phyloP scores from a whole-genome alignment of 2,888 invertebrate species.

The Lutraria lutraria region DNA sequence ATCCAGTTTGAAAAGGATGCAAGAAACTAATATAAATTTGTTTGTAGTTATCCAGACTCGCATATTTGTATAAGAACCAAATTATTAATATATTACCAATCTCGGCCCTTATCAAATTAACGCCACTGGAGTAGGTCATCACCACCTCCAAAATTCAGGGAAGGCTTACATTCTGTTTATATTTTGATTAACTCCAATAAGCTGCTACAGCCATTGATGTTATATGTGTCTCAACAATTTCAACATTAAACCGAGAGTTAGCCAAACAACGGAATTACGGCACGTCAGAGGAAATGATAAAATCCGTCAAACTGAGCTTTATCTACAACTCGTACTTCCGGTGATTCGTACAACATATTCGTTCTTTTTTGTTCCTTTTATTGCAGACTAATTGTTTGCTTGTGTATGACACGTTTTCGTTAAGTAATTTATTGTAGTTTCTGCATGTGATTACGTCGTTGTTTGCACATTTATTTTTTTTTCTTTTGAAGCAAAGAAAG shows the following conservation, averaged over 20 bases:
- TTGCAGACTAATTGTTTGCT: not conserved
- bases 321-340: not conserved
- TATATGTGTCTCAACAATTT: not conserved
- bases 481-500: not conserved
- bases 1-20: too few species aligned
- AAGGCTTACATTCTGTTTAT: not conserved
- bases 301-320: not conserved
- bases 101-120: too few species aligned
- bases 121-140: too few species aligned
- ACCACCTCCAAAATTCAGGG: too few species aligned
- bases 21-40: too few species aligned
- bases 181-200: not conserved
- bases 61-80: too few species aligned
- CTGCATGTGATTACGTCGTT: not conserved
- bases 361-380: not conserved
- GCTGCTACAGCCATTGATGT: not conserved
- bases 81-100: too few species aligned
- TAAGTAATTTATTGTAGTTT: not conserved
- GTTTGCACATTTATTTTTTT: constrained; percentile 3
- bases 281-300: not conserved
- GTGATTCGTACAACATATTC: not conserved
- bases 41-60: too few species aligned
- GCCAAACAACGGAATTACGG: constrained; percentile 7
- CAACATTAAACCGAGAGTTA: not conserved
- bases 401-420: not conserved